Base-by-base conservation (phyloP, 2,888 invertebrate genomes). In the Neoascia interrupta region DNA sequence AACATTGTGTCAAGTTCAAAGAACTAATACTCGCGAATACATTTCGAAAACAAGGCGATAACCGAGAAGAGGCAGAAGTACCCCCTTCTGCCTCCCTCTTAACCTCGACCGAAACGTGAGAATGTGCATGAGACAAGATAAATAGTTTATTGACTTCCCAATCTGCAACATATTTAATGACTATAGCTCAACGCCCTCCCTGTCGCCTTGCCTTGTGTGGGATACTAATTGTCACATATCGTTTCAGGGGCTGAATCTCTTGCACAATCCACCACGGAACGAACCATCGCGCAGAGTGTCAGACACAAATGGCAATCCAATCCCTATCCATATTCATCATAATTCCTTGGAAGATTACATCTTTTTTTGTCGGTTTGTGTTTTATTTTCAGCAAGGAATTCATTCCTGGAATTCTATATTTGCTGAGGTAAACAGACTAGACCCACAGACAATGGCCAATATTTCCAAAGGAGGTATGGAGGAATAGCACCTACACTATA, bases 81-180 rank as follows among this genome's bases (percentile, higher is more conserved):
- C 36, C 31, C 16, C 11, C 26, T 26, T 13, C 15, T 43, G 13
- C 21, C 28, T 23, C 5, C 18, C 1, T 5, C 5, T 21, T n/a
- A 16, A 5, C 26, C 19, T 28, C 43, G 6, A 23, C 37, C 15
- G 41, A 58, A 63, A 66, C 47, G 60, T 60, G 70, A 70, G 70
- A 75, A 75, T 58, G 60, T 66, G 64, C 53, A 51, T 64, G 76
- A 64, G 72, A 64, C 64, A 72, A 72, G 60, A 66, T 72, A 54
- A 79, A 79, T 72, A 72, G 72, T 79, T 79, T 79, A 41, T 79
- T 79, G 76, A 79, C 72, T 79, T 60, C 45, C 64, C 76, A 70
- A 76, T 64, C 43, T 75, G 75, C 75, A 60, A 64, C 53, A 56
- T 37, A 56, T 56, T 19, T 64, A 26, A 72, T 47, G 19, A 51